Conservation (phyloP, 2,113 vertebrate genomes). For the Oryzias celebensis region DNA sequence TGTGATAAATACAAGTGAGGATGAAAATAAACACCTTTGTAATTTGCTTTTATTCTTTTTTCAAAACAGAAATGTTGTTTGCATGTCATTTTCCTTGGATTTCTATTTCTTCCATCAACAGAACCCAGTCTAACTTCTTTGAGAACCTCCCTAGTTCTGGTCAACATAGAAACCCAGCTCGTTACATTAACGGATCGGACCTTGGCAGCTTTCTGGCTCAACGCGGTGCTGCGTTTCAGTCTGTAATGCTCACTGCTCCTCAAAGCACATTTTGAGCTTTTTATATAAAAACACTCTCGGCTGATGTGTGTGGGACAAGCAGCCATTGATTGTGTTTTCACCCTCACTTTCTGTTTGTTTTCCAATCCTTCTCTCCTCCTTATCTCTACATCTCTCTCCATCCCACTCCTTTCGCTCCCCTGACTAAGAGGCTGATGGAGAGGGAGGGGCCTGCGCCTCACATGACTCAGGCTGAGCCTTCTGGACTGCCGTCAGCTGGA, state of each 20-base stretch:
- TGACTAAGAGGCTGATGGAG: constrained; percentile 10
- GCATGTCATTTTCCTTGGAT: too few species aligned
- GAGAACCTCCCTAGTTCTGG: too few species aligned
- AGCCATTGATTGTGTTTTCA: constrained; percentile 9
- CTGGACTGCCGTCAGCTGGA: constrained; percentile 9
- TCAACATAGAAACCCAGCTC: not conserved
- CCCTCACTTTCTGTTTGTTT: constrained; percentile 7
- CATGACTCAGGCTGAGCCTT: constrained; percentile 3
- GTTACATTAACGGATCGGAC: constrained; percentile 32
- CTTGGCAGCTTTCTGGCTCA: not conserved
- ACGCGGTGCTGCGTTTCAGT: not conserved
- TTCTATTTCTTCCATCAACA: too few species aligned
- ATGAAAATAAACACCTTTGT: too few species aligned
- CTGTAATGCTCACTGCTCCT: constrained; percentile 25
- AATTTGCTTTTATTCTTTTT: too few species aligned
- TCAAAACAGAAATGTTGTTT: too few species aligned
- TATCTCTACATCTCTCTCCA: not conserved
- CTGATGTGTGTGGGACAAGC: constrained; percentile 1
- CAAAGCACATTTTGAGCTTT: constrained; percentile 46
- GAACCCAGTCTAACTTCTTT: too few species aligned
- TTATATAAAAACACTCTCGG: constrained; percentile 13
- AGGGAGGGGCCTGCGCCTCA: constrained; percentile 1
- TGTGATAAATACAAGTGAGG: too few species aligned
- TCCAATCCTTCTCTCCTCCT: not conserved
- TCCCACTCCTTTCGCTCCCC: not conserved